Base-by-base conservation (phyloP, 1,140 invertebrate genomes). In the Aleiodes sp. region DNA sequence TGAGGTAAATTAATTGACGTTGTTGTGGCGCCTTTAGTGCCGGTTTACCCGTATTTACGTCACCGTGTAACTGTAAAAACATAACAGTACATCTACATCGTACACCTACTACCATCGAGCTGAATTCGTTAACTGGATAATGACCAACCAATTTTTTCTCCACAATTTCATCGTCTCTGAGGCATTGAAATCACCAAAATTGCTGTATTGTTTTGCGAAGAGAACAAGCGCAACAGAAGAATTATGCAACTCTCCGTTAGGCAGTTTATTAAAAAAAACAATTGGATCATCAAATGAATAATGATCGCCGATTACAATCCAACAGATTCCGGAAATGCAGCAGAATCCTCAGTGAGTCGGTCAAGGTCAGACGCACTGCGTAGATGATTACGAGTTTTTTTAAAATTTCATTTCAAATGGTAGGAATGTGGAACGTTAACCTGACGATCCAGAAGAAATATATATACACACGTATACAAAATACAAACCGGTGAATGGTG, bases 371-470 rank as follows among this genome's bases (percentile, higher is more conserved):
- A 61, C 71, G 67, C 68, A 70, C 61, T 68, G n/a, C 56, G 37
- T 39, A 16, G 16, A 57, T 39, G 14, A 59, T 68, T 65, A 57
- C 66, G 64, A 28, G 37, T n/a, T n/a, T n/a, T n/a, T n/a, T n/a
- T n/a, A n/a, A n/a, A n/a, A n/a, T n/a, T n/a, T n/a, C n/a, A n/a
- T n/a, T 62, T 31, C n/a, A 39, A 33, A 35, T n/a, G 31, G 28
- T 14, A 72, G 59, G 78, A 81, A 83, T 83, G 81, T 81, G 72
- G 80, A 75, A 79, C 81, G 73, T 80, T 80, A 78, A 77, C 74
- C 77, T 73, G 69, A 31, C 28, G 56, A 28, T 28, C 19, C 10
- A 29, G 19, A 56, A 59, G 70, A 33, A 33, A 33, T 33, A 70
- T 39, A 59, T 21, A 63, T 12, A 67, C 52, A 61, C 26, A 60